These are phyloP conservation scores for Pseudocheirus occidentalis DNA, from an alignment of 2,797 vertebrate species.

Conservation along the genomic window DNA sequence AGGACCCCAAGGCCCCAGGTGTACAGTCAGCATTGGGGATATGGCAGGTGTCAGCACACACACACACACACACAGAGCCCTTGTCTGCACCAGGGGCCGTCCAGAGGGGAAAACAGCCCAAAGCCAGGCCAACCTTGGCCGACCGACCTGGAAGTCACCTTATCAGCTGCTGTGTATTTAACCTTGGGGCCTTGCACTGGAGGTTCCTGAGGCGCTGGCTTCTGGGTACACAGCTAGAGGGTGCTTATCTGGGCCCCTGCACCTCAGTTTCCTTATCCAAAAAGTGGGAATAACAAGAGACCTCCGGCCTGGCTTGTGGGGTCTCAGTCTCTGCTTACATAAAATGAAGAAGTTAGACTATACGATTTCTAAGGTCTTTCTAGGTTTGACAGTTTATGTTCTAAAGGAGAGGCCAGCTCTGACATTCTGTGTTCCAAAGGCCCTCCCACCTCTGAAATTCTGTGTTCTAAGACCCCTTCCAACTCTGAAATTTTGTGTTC, in stretches of 20 bases:
- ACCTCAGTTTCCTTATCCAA: not conserved
- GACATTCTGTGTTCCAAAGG: not conserved
- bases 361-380: not conserved
- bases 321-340: not conserved
- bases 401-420: not conserved
- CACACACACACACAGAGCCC: conserved; percentile 50
- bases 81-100: conserved; percentile 40
- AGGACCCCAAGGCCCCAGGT: conserved; percentile 92
- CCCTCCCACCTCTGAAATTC: not conserved
- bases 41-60: conserved; percentile 75
- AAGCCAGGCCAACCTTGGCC: conserved; percentile 58
- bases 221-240: conserved; percentile 35
- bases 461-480: not conserved
- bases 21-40: conserved; percentile 76
- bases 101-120: conserved; percentile 50
- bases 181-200: conserved; percentile 75
- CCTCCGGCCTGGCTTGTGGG: not conserved
- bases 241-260: not conserved
- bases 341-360: not conserved
- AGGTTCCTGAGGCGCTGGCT: conserved; percentile 46
- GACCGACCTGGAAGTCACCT: conserved; percentile 81
- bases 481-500: not conserved
- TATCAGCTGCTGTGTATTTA: conserved; percentile 80
- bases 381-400: not conserved
- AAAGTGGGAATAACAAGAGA: not conserved